Evolutionary conservation across 2,113 vertebrate species (phyloP), one percentile per base, ranked within the genome.

Genomic region (Trematocara unimaculatum): DNA sequence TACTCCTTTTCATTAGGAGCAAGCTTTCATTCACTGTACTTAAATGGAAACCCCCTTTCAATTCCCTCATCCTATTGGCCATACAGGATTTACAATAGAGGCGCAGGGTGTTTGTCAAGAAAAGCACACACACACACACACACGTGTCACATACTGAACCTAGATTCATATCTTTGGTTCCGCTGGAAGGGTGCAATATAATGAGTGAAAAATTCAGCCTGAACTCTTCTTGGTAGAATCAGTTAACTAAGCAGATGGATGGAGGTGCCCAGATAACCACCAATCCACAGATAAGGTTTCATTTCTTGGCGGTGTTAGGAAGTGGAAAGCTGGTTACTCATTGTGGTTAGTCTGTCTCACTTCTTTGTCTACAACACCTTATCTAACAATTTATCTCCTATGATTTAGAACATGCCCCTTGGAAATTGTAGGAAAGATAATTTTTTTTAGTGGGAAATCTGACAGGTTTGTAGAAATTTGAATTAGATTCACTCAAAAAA

Each of bases 1-100:
- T 94, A 87, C 90, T 81, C 84, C 72, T 92, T 95, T 95, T 95
- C 88, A 95, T 94, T 93, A 94, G 88, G 54, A 82, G 85, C 83
- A 55, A 82, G 88, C 89, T 81, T 81, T 92, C 80, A 87, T 95
- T 79, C 86, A 88, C 92, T 94, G 89, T 91, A 84, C 92, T 95
- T 93, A 91, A 86, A 94, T 87, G 83, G 87, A 91, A 93, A 90
- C 91, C 90, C 72, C 67, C 55, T 80, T 78, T 87, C 85, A 55
- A 88, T 89, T 78, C 88, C 84, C 55, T 88, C 78, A 90, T 89
- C 87, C 79, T 42, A 70, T 89, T 88, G 78, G 74, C 82, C 87
- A 83, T 85, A 81, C 88, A 85, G 29, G 60, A 42, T 80, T 42
- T 79, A 81, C 74, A 85, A 82, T 42, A 58, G 86, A 82, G 64